Base-by-base conservation (phyloP, 2,888 invertebrate genomes). In the Andrena hattorfiana region DNA sequence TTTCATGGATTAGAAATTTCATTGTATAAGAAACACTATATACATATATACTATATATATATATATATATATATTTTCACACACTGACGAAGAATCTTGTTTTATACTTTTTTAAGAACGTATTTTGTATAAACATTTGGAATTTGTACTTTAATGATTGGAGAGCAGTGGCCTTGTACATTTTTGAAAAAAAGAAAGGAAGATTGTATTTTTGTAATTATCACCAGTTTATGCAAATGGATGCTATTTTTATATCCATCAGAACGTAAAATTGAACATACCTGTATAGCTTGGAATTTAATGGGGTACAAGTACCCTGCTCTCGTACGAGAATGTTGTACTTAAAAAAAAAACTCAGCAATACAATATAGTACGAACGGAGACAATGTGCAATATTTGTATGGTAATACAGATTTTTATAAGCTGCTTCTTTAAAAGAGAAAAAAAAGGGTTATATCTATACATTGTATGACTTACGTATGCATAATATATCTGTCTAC, bases 71-170 rank as follows among this genome's bases (percentile, higher is more conserved):
- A 90, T 90, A 92, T 92, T 90, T 91, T 91, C 91, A 91, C 89
- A 86, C 85, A 84, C 77, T 80, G 72, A 81, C 85, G 85, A 89
- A 70, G 42, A 82, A 85, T 89, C 88, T 90, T 91, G 90, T 93
- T 93, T 92, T 93, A 85, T 93, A 93, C 91, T 93, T 93, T 93
- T 93, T 88, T 93, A 92, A 92, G 86, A 85, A 91, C 89, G 85
- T 89, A 91, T 92, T 93, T 93, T 91, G 88, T 91, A 91, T 83
- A 79, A 81, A 87, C 75, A 84, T 89, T 89, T 86, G 83, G 78
- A 87, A 83, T 87, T 85, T 91, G 89, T 80, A 85, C 81, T 83
- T 87, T 77, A 84, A 81, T 48, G 71, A 72, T 82, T 79, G 70
- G 74, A 77, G 83, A 83, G 89, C 85, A 87, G 86, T 85, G 84